Base-by-base conservation (phyloP, 2,113 vertebrate species). In the Coregonus clupeaformis region DNA sequence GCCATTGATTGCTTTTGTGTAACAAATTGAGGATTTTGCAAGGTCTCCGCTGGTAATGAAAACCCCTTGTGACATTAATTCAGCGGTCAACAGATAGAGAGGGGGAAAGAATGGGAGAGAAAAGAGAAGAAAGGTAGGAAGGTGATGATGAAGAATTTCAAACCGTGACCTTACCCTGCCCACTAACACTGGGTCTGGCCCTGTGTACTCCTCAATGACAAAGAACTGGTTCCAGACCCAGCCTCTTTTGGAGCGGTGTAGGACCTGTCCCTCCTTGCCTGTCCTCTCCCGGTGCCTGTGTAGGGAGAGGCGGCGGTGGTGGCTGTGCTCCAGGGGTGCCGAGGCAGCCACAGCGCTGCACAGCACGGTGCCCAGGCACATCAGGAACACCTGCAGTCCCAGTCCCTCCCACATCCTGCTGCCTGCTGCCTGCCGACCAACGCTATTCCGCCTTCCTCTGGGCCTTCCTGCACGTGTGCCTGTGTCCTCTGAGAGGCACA, bases 211-310 rank as follows among this genome's bases (percentile, higher is more conserved):
- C 77, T 99, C 98, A 59, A 99, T 98, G 65, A 99, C 98, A 66
- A 99, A 99, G 92, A 99, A 99, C 91, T 99, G 98, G 84, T 99
- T 99, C 98, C 98, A 99, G 79, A 99, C 98, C 98, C 98, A 99
- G 73, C 98, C 98, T 85, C 98, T 89, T 87, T 99, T 99, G 84
- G 98, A 98, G 36, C 97, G 93, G 80, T 98, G 97, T 52, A 99
- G 94, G 52, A 99, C 95, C 85, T 99, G 97, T 0, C 97, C 97
- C 75, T 98, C 96, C 80, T 97, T 98, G 45, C 97, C 96, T 75
- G 49, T 18, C 16, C 94, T 94, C 80, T 97, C 96, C 1, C 89
- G 92, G 83, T 96, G 96, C 80, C 92, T 93, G 0, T 96, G 96
- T 80, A 94, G 87, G 0, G 95, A 94, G 14, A 92, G 88, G 74